Conservation (phyloP, 2,113 vertebrate genomes). For the Microcebus griseorufus region DNA sequence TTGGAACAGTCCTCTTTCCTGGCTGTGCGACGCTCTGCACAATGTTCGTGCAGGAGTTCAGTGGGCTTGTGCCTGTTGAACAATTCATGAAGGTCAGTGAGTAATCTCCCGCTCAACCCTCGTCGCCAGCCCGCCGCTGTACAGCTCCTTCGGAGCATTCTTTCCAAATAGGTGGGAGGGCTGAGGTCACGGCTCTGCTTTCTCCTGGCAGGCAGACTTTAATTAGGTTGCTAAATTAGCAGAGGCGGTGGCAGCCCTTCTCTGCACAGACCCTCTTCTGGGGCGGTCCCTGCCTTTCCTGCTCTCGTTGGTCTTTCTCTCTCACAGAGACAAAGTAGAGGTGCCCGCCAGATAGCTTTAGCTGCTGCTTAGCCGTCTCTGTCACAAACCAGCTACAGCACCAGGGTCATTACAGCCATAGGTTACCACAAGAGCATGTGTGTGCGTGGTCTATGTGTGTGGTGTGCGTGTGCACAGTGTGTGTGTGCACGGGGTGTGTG, state of each 20-base stretch:
- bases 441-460: no score
- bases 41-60: constrained; percentile 58
- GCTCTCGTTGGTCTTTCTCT: neutral
- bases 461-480: no score
- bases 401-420: neutral
- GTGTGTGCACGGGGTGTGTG: no score
- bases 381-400: neutral
- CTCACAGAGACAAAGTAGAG: neutral
- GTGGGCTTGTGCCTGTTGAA: constrained; percentile 70
- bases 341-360: neutral
- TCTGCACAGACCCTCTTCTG: neutral
- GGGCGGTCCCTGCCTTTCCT: neutral
- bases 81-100: constrained; percentile 68
- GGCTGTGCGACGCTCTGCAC: constrained; percentile 32
- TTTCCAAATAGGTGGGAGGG: constrained; percentile 68
- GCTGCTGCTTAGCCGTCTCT: neutral
- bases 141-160: constrained; percentile 15
- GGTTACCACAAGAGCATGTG: neutral
- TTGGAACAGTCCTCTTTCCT: neutral
- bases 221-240: constrained; percentile 72
- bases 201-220: constrained; percentile 47
- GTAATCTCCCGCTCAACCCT: constrained; percentile 52
- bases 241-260: neutral
- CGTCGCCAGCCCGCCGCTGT: constrained; percentile 64
- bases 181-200: constrained; percentile 49